These are phyloP conservation scores for Ptychoptera contaminata DNA, from an alignment of 2,888 invertebrate genomes.

Conservation along the genomic window DNA sequence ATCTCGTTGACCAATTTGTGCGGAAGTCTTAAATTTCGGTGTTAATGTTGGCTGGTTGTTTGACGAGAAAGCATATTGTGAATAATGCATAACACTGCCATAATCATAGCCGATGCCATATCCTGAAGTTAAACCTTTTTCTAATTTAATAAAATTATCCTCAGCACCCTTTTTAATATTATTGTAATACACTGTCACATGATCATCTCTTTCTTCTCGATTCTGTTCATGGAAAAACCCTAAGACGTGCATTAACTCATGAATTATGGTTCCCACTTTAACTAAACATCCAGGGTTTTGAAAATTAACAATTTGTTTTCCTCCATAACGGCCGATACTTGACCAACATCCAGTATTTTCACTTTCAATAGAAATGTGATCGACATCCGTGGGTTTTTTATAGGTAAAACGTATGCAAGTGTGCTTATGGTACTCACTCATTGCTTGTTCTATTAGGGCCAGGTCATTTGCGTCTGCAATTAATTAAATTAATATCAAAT, in stretches of 20 bases:
- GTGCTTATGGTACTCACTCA: constrained; percentile 50
- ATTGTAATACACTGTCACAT: constrained; percentile 24
- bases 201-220: constrained; percentile 50
- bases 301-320: constrained; percentile 32
- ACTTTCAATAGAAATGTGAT: constrained; percentile 47
- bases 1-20: constrained; percentile 47
- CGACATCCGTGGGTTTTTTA: constrained; percentile 33
- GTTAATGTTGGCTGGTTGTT: constrained; percentile 49
- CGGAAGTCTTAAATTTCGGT: constrained; percentile 27
- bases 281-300: constrained; percentile 49
- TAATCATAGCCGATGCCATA: constrained; percentile 53
- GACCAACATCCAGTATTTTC: constrained; percentile 58
- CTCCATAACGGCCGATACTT: constrained; percentile 48
- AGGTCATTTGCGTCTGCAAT: constrained; percentile 27
- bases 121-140: constrained; percentile 34
- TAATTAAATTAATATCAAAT: neutral
- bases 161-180: constrained; percentile 36
- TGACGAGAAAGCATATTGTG: constrained; percentile 47
- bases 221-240: constrained; percentile 68
- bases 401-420: constrained; percentile 54
- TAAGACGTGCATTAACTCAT: constrained; percentile 56
- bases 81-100: constrained; percentile 62
- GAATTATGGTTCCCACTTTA: constrained; percentile 52
- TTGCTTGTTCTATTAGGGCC: constrained; percentile 43
- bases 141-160: constrained; percentile 49